Conservation (phyloP, 2,888 invertebrate species). For the Eurytoma adleriae region DNA sequence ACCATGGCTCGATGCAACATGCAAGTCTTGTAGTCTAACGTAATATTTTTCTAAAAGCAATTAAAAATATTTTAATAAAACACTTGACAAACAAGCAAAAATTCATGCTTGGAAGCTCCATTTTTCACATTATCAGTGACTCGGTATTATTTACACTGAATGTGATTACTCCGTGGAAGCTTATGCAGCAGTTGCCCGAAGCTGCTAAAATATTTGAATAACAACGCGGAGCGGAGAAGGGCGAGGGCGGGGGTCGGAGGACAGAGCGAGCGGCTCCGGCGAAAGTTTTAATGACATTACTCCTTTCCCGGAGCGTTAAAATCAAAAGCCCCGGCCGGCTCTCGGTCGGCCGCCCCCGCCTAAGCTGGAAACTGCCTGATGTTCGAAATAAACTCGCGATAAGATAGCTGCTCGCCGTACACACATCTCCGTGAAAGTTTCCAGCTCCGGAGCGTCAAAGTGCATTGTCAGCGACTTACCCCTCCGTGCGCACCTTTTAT, state of each 20-base stretch:
- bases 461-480: conserved; percentile 50
- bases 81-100: conserved; percentile 3
- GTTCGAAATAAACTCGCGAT: conserved; percentile 45
- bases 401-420: conserved; percentile 37
- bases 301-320: conserved; percentile 48
- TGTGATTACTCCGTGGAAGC: conserved; percentile 15
- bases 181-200: conserved; percentile 25
- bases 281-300: conserved; percentile 54
- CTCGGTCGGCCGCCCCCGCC: background rate
- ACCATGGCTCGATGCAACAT: no score
- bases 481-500: conserved; percentile 27
- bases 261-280: background rate
- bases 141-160: conserved; percentile 15
- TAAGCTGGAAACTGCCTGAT: conserved; percentile 36
- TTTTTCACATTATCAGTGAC: conserved; percentile 9
- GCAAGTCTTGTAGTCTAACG: no score
- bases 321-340: conserved; percentile 37
- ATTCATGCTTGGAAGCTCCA: background rate
- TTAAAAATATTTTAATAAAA: background rate
- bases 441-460: conserved; percentile 47
- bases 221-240: conserved; percentile 10
- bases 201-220: conserved; percentile 53
- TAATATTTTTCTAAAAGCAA: no score
- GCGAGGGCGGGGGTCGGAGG: background rate
- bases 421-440: conserved; percentile 39